These are phyloP conservation scores for Penaeus japonicus DNA, from an alignment of 1,140 invertebrate genomes.

Conservation along the genomic window DNA sequence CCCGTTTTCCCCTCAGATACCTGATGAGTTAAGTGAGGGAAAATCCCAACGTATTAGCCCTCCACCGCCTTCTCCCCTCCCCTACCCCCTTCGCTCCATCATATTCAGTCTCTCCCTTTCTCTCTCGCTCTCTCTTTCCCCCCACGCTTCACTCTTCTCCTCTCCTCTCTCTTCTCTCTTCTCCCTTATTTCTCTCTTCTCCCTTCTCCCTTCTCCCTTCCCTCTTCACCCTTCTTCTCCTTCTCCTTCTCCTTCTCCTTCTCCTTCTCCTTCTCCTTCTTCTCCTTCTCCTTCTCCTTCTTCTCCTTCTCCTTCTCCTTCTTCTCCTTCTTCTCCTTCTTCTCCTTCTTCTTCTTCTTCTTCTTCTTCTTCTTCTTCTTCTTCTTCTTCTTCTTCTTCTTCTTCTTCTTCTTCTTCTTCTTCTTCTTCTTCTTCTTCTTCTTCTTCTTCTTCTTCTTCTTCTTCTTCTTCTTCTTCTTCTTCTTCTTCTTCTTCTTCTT, in stretches of 20 bases:
- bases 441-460: not conserved
- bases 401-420: not conserved
- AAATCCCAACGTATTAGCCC: too few relatives aligned
- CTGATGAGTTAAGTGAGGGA: too few relatives aligned
- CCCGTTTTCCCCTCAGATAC: too few relatives aligned
- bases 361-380: not conserved
- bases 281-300: not conserved
- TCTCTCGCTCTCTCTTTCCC: too few relatives aligned
- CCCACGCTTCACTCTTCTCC: not conserved
- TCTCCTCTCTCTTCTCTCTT: not conserved
- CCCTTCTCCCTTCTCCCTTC: not conserved
- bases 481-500: not conserved
- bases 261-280: not conserved
- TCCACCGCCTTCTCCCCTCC: not conserved
- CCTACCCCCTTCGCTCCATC: not conserved
- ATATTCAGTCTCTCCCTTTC: not conserved
- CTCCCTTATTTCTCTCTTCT: not conserved
- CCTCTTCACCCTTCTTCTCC: not conserved
- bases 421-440: not conserved
- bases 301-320: not conserved
- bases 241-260: not conserved
- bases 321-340: not conserved
- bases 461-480: not conserved
- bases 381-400: not conserved
- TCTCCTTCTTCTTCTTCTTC: not conserved